Conservation (phyloP, 1,140 invertebrate species). For the Megalopta genalis region DNA sequence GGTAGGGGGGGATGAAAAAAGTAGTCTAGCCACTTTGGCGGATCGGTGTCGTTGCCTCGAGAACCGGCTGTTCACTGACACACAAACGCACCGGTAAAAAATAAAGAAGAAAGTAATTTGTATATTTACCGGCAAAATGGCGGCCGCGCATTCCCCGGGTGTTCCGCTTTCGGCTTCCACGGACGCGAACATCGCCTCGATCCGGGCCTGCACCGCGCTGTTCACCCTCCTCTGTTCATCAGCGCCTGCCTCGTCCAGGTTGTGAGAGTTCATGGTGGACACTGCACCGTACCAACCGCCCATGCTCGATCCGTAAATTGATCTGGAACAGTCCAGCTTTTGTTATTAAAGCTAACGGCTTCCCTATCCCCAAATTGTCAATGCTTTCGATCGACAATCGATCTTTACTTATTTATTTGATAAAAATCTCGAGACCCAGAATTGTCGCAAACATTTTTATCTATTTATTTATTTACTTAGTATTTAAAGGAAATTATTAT, state of each 20-base stretch:
- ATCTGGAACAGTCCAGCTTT: slow-evolving; percentile 48
- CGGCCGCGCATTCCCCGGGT: slow-evolving; percentile 76
- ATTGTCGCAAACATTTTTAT: no score
- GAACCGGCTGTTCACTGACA: slow-evolving; percentile 3
- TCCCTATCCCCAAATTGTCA: no score
- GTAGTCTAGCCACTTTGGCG: neutral
- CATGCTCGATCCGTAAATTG: slow-evolving; percentile 73
- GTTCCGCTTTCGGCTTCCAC: slow-evolving; percentile 86
- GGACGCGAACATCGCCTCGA: slow-evolving; percentile 90
- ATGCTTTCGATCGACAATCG: no score
- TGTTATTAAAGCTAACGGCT: no score
- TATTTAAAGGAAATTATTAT: no score
- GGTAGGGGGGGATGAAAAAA: neutral
- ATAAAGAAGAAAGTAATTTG: slow-evolving; percentile 29
- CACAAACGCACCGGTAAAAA: neutral
- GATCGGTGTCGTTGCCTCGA: neutral
- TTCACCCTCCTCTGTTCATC: slow-evolving; percentile 80
- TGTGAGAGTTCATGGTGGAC: slow-evolving; percentile 57
- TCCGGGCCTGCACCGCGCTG: slow-evolving; percentile 90
- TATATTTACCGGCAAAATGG: slow-evolving; percentile 73
- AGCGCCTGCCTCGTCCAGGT: slow-evolving; percentile 56
- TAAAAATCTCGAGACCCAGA: no score
- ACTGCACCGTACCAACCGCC: slow-evolving; percentile 67
- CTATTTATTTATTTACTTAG: no score
- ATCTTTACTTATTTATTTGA: no score